Percentiles rank a stretch among this genome's conserved stretches.
Evolutionary conservation across 2,888 invertebrate genomes (phyloP).

Genomic region (Erpobdella octoculata): DNA sequence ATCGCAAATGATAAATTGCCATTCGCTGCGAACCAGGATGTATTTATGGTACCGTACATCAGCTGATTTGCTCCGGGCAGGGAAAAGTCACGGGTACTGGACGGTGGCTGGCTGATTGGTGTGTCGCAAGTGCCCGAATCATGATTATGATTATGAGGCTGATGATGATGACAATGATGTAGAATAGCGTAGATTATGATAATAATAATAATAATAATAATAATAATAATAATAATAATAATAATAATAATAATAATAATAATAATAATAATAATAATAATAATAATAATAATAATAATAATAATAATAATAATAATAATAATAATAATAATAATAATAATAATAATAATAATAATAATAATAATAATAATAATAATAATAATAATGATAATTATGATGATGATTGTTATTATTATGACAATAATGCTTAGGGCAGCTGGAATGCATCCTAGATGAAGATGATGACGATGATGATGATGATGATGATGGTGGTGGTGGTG

Average conservation of each 20-base stretch:
- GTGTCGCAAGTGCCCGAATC: neutral
- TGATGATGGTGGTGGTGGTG: neutral
- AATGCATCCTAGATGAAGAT: neutral
- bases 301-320: conserved; percentile 18
- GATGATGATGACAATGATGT: conserved; percentile 16
- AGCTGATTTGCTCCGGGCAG: neutral
- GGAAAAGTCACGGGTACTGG: neutral
- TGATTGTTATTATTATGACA: neutral
- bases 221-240: neutral
- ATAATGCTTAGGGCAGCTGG: neutral
- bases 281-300: conserved; percentile 19
- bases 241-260: conserved; percentile 11
- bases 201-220: neutral
- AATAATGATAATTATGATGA: neutral
- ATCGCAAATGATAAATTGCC: conserved; percentile 11
- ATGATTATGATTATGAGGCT: neutral
- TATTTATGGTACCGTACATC: conserved; percentile 12
- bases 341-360: conserved; percentile 16
- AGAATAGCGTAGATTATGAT: neutral
- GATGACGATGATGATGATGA: conserved; percentile 12
- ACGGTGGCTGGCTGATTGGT: neutral
- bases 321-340: conserved; percentile 18
- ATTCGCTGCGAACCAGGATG: neutral
- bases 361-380: neutral
- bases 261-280: conserved; percentile 13